Evolutionary conservation across 1,140 invertebrate species (phyloP), one percentile per base, ranked within the genome.

Genomic region (Drosophila asahinai): DNA sequence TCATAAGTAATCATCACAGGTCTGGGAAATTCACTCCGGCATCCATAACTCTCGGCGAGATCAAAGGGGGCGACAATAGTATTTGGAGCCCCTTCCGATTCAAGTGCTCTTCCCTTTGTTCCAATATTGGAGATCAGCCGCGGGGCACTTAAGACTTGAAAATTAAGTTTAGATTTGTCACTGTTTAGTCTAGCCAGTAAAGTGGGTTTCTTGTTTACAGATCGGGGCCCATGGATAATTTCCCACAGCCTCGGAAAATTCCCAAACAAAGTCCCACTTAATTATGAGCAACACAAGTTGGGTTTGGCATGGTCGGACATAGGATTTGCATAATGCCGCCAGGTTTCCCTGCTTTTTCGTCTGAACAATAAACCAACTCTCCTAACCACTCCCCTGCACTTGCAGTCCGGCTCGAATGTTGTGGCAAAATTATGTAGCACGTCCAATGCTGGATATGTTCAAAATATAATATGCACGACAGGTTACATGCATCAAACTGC

Each of bases 401-500:
- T 54, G 52, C 57, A 14, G 48, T 15, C 61, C 58, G 48, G 51
- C 55, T 76, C 74, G 70, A 52, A 70, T 76, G 43, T 66, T 51
- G 58, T 67, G 79, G 61, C 76, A 66, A 67, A 86, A 81, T 86
- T 86, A 79, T 86, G 83, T 86, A 63, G 63, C 80, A 83, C 77
- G 83, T 87, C 83, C 83, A 80, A 70, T 83, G 80, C 83, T 87
- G 78, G 82, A 80, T 87, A 83, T 87, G 83, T 80, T 87, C 54
- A 79, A 75, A 77, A 80, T 83, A 87, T 87, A 82, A 87, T 48
- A 63, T 67, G 83, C 80, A 77, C 72, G 83, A 87, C 83, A 87
- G 80, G 77, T 83, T 83, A 87, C 83, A 87, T 87, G 83, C 80
- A 87, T 87, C 83, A 87, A 87, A 83, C 83, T 83, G 83, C 84